A percentile compares a stretch with the other conserved stretches of the same genome.
Conservation (phyloP, 2,113 vertebrate species). For the Tyto alba region DNA sequence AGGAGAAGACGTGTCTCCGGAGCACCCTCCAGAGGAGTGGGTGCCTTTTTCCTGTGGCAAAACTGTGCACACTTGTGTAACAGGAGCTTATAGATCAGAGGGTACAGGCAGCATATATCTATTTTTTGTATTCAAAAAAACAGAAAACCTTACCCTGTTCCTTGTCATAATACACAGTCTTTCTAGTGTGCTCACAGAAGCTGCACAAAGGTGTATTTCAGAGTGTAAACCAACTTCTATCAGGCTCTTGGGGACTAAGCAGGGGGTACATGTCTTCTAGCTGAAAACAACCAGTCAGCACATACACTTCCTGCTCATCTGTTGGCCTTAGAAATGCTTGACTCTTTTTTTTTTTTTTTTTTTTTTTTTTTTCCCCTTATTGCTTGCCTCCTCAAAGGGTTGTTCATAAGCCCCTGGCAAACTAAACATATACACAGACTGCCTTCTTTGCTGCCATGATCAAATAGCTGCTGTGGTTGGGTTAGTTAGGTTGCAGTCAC, state of each 20-base stretch:
- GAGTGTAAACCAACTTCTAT: neutral
- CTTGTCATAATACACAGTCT: neutral
- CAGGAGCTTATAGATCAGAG: neutral
- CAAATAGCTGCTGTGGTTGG: neutral
- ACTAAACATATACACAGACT: neutral
- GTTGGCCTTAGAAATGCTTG: neutral
- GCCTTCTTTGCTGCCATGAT: neutral
- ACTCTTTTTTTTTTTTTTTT: too few species aligned
- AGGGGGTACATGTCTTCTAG: neutral
- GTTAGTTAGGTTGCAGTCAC: neutral
- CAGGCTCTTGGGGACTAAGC: neutral
- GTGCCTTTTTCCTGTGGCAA: neutral
- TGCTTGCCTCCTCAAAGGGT: neutral
- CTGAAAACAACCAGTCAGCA: neutral
- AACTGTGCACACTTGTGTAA: neutral
- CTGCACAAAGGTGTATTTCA: neutral
- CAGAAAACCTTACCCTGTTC: neutral
- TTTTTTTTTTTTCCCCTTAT: accelerated
- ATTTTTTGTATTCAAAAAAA: neutral
- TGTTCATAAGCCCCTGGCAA: neutral
- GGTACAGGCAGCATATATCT: accelerated
- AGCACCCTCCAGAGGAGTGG: neutral
- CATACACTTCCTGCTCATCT: neutral
- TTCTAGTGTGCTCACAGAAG: neutral
- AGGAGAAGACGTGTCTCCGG: neutral